Base-by-base conservation (phyloP, 2,113 vertebrate species). In the Gavia stellata region DNA sequence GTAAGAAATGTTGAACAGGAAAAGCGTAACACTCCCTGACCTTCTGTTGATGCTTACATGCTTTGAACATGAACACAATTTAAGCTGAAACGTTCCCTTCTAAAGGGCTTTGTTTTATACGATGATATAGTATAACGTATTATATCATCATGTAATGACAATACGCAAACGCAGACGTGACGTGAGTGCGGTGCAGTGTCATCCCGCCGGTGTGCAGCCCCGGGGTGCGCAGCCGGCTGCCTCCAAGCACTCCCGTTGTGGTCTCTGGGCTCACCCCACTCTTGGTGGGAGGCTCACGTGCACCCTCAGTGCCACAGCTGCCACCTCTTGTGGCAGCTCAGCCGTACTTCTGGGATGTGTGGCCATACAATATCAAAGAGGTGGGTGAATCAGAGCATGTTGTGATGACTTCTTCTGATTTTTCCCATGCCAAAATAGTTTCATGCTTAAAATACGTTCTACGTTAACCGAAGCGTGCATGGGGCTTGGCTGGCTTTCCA, bases 401-500 rank as follows among this genome's bases (percentile, higher is more conserved):
- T 31, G 36, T 14, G n/a, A 36, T 14, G 33, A 13, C 53, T 78
- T 40, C 34, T 38, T 40, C 58, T 59, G 56, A 66, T 65, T 73
- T 59, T 73, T 52, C 58, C 49, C 55, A 9, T 14, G n/a, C 38
- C 65, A 70, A 26, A 78, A 28, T 13, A 17, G 59, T 59, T 63
- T 65, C 9, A 12, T 18, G 17, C 44, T 80, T 44, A 36, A 67
- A n/a, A 70, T 25, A 31, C 1, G 0, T 31, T 40, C 63, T 25
- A 1, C 2, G 2, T 44, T 55, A 56, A 61, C 9, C 1, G 0
- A 36, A 45, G 79, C 2, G 0, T 3, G 49, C 9, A 0, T 5
- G 62, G 38, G 26, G 49, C 73, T 14, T 6, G 29, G 82, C 49
- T 70, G 55, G 55, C 72, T 72, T 19, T 44, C 31, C 65, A 5